Evolutionary conservation across 2,797 vertebrate genomes (phyloP).

Genomic region (Champsocephalus gunnari): DNA sequence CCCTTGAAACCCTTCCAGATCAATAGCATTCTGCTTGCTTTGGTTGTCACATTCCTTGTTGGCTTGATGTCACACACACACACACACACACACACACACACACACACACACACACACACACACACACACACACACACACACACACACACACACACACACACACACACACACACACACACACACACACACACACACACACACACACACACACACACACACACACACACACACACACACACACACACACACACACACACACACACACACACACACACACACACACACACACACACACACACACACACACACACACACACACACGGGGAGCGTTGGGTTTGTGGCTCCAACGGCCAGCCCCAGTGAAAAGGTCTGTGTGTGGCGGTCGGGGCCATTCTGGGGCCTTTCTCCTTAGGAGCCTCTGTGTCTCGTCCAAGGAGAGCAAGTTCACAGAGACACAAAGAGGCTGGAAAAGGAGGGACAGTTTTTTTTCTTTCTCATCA

Average conservation of each 20-base stretch:
- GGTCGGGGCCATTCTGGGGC: slow-evolving; percentile 61
- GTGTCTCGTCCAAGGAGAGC: slow-evolving; percentile 76
- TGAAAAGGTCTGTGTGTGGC: slow-evolving; percentile 78
- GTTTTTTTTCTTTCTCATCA: slow-evolving; percentile 44
- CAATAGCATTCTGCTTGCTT: slow-evolving; percentile 38
- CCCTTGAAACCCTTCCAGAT: slow-evolving; percentile 29
- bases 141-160: slow-evolving; percentile 22
- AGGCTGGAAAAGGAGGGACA: slow-evolving; percentile 69
- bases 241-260: not conserved
- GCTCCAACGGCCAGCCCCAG: slow-evolving; percentile 50
- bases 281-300: slow-evolving; percentile 44
- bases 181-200: slow-evolving; percentile 32
- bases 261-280: slow-evolving; percentile 18
- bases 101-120: slow-evolving; percentile 46
- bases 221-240: slow-evolving; percentile 42
- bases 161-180: slow-evolving; percentile 46
- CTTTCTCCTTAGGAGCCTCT: slow-evolving; percentile 79
- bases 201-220: slow-evolving; percentile 27
- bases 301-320: slow-evolving; percentile 33
- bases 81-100: slow-evolving; percentile 22
- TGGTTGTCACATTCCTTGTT: slow-evolving; percentile 49
- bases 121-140: slow-evolving; percentile 31
- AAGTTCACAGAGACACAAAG: slow-evolving; percentile 81
- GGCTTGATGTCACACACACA: slow-evolving; percentile 33
- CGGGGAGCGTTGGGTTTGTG: slow-evolving; percentile 50